A percentile compares a stretch with the other conserved stretches of the same genome.
Conservation (phyloP, 2,797 vertebrate species). For the Morus bassanus region DNA sequence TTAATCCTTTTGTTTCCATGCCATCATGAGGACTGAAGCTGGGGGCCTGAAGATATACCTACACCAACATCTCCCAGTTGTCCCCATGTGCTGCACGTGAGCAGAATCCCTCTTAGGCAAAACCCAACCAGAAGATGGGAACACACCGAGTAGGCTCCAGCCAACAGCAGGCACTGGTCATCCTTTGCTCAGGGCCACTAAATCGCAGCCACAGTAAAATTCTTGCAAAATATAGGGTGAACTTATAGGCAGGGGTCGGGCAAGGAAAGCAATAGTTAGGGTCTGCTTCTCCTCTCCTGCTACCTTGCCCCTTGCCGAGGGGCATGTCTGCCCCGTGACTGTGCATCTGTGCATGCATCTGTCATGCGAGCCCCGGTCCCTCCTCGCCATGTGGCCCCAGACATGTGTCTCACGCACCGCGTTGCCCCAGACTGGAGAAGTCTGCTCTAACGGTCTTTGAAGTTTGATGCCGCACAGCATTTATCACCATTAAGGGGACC, state of each 20-base stretch:
- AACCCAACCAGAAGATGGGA: not conserved
- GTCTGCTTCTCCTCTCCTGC: not conserved
- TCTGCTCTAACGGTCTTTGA: not conserved
- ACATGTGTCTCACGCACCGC: fast-evolving
- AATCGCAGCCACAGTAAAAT: not conserved
- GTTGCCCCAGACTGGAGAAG: not conserved
- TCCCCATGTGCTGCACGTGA: fast-evolving
- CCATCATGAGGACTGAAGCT: not conserved
- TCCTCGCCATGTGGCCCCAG: not conserved
- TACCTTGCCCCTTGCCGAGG: not conserved
- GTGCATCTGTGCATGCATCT: slow-evolving; percentile 42
- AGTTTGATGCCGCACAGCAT: not conserved
- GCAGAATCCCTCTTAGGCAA: not conserved
- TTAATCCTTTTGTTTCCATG: not conserved
- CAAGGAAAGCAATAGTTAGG: not conserved
- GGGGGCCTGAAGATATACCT: not conserved
- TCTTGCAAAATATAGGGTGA: not conserved
- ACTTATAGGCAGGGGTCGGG: fast-evolving
- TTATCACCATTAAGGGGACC: not conserved
- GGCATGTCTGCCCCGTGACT: not conserved
- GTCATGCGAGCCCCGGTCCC: not conserved
- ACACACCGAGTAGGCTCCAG: fast-evolving
- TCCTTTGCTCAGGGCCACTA: fast-evolving
- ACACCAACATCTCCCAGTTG: not conserved
- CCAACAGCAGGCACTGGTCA: not conserved